Base-by-base conservation (phyloP, 1,140 invertebrate species). In the Phymorhynchus buccinoides region DNA sequence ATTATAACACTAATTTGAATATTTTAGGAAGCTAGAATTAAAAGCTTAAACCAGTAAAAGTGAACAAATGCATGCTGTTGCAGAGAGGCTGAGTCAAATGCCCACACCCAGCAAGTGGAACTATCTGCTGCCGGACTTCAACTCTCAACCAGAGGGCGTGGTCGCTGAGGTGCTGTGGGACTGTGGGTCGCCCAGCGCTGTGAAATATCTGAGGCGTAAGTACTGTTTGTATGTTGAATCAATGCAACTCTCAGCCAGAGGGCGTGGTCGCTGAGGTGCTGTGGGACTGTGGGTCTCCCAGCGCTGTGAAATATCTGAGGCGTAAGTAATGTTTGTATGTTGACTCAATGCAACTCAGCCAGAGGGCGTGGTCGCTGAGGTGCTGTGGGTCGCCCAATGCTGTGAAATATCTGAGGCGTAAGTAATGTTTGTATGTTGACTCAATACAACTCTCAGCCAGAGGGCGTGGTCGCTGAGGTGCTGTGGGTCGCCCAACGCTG, bases 61-160 rank as follows among this genome's bases (percentile, higher is more conserved):
- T n/a, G n/a, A n/a, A n/a, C n/a, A n/a, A n/a, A n/a, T n/a, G n/a
- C n/a, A n/a, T n/a, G n/a, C n/a, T n/a, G n/a, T 78, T 78, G 32
- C 77, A 79, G 77, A 79, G 1, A 79, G 6, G 9, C 77, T 52
- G 22, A 52, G 77, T 27, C 81, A 83, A 41, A 35, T 7, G 4
- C 81, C 81, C 35, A 83, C 81, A 30, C 81, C 81, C 7, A 83
- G 81, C 27, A 83, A 83, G 22, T 83, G 66, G 56, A 71, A 62
- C 66, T 71, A 27, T 16, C 62, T 83, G 62, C 18, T 83, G 22
- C 81, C 81, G n/a, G 66, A 83, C 32, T 83, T 41, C 18, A 44
- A 32, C 32, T 83, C 81, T 41, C 81, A 83, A 7, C 37, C 62
- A 68, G 81, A 73, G 22, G 66, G n/a, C 42, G 37, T 44, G 30